Conservation (phyloP, 2,113 vertebrate species). For the Hemiscyllium ocellatum region DNA sequence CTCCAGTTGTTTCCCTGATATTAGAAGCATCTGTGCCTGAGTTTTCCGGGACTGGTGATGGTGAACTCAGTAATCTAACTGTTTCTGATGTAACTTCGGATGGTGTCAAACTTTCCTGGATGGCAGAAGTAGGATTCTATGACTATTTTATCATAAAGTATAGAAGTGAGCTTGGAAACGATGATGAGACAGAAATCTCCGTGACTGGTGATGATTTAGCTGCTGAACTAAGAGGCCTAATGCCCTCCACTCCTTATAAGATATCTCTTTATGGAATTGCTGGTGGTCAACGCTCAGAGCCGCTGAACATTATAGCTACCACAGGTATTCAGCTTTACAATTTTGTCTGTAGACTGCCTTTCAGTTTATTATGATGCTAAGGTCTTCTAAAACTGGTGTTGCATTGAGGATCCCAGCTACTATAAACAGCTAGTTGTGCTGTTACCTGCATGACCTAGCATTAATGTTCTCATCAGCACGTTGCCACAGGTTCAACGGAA, state of each 20-base stretch:
- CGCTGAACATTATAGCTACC: slow-evolving; percentile 59
- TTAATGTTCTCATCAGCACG: background rate
- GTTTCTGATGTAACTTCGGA: slow-evolving; percentile 74
- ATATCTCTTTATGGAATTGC: slow-evolving; percentile 67
- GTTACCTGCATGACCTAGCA: background rate
- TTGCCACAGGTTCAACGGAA: background rate
- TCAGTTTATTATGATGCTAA: background rate
- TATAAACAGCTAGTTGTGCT: background rate
- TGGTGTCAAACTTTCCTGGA: slow-evolving; percentile 81
- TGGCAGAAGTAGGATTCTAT: slow-evolving; percentile 57
- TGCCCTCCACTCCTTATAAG: slow-evolving; percentile 61
- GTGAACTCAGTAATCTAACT: slow-evolving; percentile 60
- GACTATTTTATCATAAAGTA: slow-evolving; percentile 73
- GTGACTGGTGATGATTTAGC: slow-evolving; percentile 9
- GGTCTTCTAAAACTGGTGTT: background rate
- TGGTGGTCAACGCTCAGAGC: slow-evolving; percentile 56
- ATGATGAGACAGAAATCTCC: slow-evolving; percentile 1
- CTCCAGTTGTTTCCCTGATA: background rate
- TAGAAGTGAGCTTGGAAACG: background rate
- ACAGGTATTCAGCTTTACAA: slow-evolving; percentile 60
- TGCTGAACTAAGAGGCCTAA: background rate
- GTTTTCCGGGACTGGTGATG: slow-evolving; percentile 20
- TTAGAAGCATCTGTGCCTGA: background rate
- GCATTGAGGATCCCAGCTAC: background rate
- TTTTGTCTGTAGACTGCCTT: background rate